A percentile compares a stretch with the other conserved stretches of the same genome.
Evolutionary conservation across 1,140 invertebrate species (phyloP).

Genomic region (Pissodes strobi): DNA sequence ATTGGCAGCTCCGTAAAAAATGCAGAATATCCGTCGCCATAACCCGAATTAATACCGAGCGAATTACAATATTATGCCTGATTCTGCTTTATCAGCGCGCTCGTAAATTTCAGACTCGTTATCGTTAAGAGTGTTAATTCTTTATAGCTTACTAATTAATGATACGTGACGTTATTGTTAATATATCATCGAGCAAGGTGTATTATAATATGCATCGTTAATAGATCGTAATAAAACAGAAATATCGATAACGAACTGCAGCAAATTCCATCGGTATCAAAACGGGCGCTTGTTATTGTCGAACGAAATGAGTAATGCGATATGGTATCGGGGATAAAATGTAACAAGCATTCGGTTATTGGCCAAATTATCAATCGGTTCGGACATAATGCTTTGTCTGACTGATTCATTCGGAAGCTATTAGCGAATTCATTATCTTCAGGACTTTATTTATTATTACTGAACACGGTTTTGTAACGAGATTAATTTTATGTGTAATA

Average conservation of each 20-base stretch:
- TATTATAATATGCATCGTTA: not conserved
- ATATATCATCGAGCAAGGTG: not conserved
- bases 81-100: too few relatives aligned
- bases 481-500: not conserved
- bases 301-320: constrained; percentile 17
- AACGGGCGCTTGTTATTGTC: constrained; percentile 6
- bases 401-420: constrained; percentile 16
- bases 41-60: too few relatives aligned
- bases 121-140: too few relatives aligned
- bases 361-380: constrained; percentile 7
- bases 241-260: not conserved
- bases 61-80: too few relatives aligned
- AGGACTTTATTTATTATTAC: not conserved
- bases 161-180: not conserved
- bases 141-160: not conserved
- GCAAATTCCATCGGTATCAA: constrained; percentile 3
- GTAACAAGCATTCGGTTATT: constrained; percentile 4
- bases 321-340: constrained; percentile 13
- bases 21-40: too few relatives aligned
- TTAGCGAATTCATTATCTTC: not conserved
- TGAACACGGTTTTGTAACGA: not conserved
- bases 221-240: not conserved
- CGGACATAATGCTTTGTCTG: not conserved
- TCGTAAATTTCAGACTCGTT: too few relatives aligned
- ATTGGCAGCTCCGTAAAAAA: too few relatives aligned